Evolutionary conservation across 1,140 invertebrate genomes (phyloP), one percentile per base, ranked within the genome.

Genomic region (Drosophila teissieri): DNA sequence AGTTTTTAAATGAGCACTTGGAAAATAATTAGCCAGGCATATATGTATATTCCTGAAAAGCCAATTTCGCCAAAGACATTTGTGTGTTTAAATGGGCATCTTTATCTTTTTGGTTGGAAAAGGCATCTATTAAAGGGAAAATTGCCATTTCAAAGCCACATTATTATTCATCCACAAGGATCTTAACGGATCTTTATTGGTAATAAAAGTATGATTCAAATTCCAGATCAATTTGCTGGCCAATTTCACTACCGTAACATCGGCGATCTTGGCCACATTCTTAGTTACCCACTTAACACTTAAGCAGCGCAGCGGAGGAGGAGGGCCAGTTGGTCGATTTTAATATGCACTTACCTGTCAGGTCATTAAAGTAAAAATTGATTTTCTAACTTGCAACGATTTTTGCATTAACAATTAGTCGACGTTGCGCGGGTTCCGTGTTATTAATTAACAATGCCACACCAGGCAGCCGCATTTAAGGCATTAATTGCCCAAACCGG

Each of bases 281-380:
- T 52, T 53, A 68, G 60, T 37, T 65, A 51, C 22, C 65, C 68
- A 72, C 65, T 72, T 72, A 72, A 70, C 68, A 72, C 68, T 72
- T 57, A 12, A 19, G 15, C 42, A 14, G 22, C 11, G 40, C 37
- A 37, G 19, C 19, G 19, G 19, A 19, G 19, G 42, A 45, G 44
- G 39, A 19, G 44, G 55, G 31, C 34, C 44, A 42, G 49, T 42
- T 64, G 64, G 19, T 37, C n/a, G 27, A 44, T 37, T 82, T 85
- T 88, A 88, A 88, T 88, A 84, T 80, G 78, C 80, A 84, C 77
- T 84, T 84, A 70, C 73, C 85, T 56, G 80, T 63, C 80, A 89
- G 85, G 80, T 89, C 84, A 89, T 89, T 89, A 89, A 90, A 90
- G 85, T 89, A 89, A 89, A 89, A 89, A 89, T 89, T 89, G 84